phyloP scores from a whole-genome alignment of 2,113 vertebrate species.

The Gila orcuttii region DNA sequence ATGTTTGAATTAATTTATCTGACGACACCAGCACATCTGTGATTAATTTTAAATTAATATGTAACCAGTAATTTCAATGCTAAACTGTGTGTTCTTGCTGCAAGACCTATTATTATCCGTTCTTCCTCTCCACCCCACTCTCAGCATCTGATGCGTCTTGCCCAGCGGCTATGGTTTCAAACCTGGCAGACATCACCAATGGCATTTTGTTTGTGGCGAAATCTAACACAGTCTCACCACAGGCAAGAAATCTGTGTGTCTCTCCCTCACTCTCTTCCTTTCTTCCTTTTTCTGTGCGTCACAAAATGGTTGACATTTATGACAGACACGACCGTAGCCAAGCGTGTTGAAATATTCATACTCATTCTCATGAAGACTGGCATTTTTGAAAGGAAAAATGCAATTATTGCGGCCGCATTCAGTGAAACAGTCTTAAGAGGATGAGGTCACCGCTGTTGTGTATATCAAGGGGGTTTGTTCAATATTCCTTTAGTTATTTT shows the following conservation, averaged over 20 bases:
- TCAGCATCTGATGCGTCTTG: background rate
- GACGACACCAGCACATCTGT: background rate
- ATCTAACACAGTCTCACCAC: constrained; percentile 55
- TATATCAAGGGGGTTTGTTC: constrained; percentile 5
- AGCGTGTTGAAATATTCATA: constrained; percentile 73
- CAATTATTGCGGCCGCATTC: constrained; percentile 6
- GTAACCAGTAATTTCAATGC: background rate
- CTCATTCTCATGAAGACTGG: constrained; percentile 56
- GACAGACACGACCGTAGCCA: constrained; percentile 69
- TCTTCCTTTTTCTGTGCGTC: constrained; percentile 59
- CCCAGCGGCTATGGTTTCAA: constrained; percentile 6
- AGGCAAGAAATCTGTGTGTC: constrained; percentile 27
- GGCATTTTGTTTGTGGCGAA: constrained; percentile 50
- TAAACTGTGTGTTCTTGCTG: background rate
- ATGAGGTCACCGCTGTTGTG: constrained; percentile 26
- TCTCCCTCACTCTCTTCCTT: constrained; percentile 40
- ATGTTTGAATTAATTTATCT: background rate
- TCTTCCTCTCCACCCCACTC: background rate
- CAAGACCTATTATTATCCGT: background rate
- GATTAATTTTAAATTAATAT: background rate
- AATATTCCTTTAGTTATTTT: constrained; percentile 9
- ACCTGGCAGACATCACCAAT: constrained; percentile 42
- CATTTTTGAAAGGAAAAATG: constrained; percentile 65
- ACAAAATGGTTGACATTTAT: constrained; percentile 72
- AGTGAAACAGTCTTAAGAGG: constrained; percentile 6